Evolutionary conservation across 2,888 invertebrate species (phyloP).

Genomic region (Acleris literana): DNA sequence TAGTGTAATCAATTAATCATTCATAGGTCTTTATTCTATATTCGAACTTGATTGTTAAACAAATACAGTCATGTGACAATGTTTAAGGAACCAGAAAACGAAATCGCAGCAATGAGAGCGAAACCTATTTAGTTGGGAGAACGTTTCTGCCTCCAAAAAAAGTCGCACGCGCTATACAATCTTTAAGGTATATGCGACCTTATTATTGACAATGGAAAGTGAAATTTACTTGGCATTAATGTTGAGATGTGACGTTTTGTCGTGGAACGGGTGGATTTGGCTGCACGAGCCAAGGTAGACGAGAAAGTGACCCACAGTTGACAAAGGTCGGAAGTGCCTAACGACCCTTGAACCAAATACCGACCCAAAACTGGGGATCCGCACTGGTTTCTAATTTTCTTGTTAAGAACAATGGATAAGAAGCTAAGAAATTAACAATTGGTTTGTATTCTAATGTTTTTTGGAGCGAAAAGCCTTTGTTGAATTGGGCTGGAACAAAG

Average conservation of each 20-base stretch:
- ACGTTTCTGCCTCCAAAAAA: background rate
- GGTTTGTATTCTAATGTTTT: background rate
- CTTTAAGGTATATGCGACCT: no score
- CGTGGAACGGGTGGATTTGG: conserved; percentile 7
- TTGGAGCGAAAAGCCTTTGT: conserved; percentile 6
- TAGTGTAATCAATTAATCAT: no score
- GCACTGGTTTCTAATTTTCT: conserved; percentile 52
- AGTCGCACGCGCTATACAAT: no score
- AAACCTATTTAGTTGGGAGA: conserved; percentile 40
- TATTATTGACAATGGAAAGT: no score
- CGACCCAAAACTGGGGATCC: conserved; percentile 47
- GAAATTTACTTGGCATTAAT: no score
- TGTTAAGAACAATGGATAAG: conserved; percentile 24
- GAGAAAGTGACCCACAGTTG: conserved; percentile 70
- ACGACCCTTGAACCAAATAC: conserved; percentile 65
- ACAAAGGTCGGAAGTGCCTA: conserved; percentile 80
- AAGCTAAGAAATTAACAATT: conserved; percentile 28
- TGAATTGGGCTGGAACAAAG: background rate
- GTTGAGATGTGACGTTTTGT: no score
- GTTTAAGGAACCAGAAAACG: conserved; percentile 33
- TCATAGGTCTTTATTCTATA: no score
- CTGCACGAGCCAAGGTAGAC: conserved; percentile 41
- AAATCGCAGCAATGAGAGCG: conserved; percentile 59
- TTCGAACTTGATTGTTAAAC: background rate
- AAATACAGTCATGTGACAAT: conserved; percentile 11